Evolutionary conservation across 2,888 invertebrate genomes (phyloP).

Genomic region (Gymnosoma rotundatum): DNA sequence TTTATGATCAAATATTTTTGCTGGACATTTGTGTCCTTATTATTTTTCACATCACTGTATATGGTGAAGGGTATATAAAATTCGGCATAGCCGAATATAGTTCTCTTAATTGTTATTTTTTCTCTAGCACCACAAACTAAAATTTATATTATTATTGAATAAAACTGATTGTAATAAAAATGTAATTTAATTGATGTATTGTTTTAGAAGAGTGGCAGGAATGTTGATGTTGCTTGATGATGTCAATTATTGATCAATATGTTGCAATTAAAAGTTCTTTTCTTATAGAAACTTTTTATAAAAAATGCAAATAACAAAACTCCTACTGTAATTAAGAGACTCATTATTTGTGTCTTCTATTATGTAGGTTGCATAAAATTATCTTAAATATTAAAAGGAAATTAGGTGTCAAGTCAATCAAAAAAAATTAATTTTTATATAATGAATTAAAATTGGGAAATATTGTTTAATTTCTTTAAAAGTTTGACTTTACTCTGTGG

Average conservation of each 20-base stretch:
- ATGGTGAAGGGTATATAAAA: no score
- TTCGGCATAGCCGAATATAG: no score
- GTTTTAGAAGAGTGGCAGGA: neutral
- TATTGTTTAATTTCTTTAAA: neutral
- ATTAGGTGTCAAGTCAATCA: conserved; percentile 33
- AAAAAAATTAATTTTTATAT: conserved; percentile 8
- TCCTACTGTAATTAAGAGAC: conserved; percentile 46
- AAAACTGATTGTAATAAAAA: no score
- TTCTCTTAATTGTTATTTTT: no score
- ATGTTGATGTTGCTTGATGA: neutral
- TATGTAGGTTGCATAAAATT: conserved; percentile 39
- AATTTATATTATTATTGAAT: no score
- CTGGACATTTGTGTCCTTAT: no score
- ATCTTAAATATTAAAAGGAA: conserved; percentile 27
- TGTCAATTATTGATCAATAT: neutral
- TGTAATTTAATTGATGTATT: no score
- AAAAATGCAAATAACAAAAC: conserved; percentile 6
- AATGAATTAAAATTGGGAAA: neutral
- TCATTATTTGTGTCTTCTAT: conserved; percentile 25
- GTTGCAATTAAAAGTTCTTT: neutral
- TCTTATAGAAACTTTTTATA: neutral
- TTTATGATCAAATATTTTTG: no score
- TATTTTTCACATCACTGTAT: no score
- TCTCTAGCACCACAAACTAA: no score
- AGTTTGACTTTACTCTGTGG: neutral